Base-by-base conservation (phyloP, 2,797 vertebrate genomes). In the Sebastes minor region DNA sequence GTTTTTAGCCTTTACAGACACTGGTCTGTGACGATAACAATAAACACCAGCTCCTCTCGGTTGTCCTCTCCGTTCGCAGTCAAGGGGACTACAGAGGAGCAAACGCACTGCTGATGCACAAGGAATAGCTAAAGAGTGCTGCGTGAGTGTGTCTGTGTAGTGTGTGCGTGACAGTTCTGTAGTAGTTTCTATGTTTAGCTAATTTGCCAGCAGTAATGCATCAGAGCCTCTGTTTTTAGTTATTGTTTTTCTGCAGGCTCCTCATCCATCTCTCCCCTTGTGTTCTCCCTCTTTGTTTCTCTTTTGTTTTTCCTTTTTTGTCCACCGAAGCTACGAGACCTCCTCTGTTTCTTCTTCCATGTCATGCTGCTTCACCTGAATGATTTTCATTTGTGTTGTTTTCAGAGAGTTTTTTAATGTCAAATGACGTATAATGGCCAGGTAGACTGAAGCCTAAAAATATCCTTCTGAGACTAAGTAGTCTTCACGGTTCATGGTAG, bases 1-100 rank as follows among this genome's bases (percentile, higher is more conserved):
- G 77, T 75, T 88, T 88, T 86, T 78, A 89, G 87, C 86, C 87
- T 90, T 86, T 82, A 73, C 86, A 63, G 76, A 83, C 85, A 81
- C 66, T 35, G 46, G 79, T 88, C 77, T 82, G 82, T 16, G 68
- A 82, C 78, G 80, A 87, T 83, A 85, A 92, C 86, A 83, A 86
- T 82, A 80, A 88, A 85, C 86, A 88, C 60, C 78, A 56, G 86
- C 73, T 78, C 74, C 73, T 70, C 85, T 71, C 77, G 67, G 81
- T 82, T 85, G 71, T 87, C 86, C 87, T 90, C 85, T 76, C 80
- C 59, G 16, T 78, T 80, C 25, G 9, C 75, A 85, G 86, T 88
- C 86, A 74, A 86, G 76, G 78, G 57, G 74, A 81, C 80, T 27
- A 86, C 79, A 64, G 78, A 86, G 69, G 67, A 83, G 87, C 64